Base-by-base conservation (phyloP, 1,140 invertebrate species). In the Neodiprion pinetum region DNA sequence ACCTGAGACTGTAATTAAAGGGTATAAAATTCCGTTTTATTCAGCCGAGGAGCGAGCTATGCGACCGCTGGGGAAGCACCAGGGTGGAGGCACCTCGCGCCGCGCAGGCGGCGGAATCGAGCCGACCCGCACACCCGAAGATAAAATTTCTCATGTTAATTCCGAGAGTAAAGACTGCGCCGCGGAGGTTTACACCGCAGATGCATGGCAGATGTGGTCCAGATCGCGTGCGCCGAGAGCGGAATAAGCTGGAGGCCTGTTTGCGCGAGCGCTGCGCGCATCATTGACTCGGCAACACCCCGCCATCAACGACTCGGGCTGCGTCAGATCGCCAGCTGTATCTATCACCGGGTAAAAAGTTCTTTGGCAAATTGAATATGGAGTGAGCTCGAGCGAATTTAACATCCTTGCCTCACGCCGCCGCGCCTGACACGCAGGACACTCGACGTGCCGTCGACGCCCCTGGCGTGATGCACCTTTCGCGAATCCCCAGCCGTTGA, bases 261-360 rank as follows among this genome's bases (percentile, higher is more conserved):
- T 70, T 0, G 68, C 5, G 23, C 28, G 68, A 14, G 28, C 14
- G 68, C 14, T 70, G 12, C 68, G 12, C 48, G 48, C 5, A 40
- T 71, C 70, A 71, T 61, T 40, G 70, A 5, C 70, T 23, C 21
- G 70, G 70, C 23, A 71, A 23, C 48, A 71, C 40, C 70, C 70
- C 48, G 48, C 70, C 48, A 71, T 71, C 70, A 71, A 71, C 70
- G 11, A 49, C 70, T 71, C 70, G 48, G 48, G 0, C 68, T 28
- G 12, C 14, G 9, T 28, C 68, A 40, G 68, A 70, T 70, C 23
- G 28, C 4, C 68, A 28, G 14, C 28, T 12, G 28, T 28, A 21
- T 21, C 17, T 21, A 21, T 21, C 17, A 40, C 12, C 12, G 68
- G 14, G 14, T 28, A 28, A 70, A 70, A 70, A 70, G 28, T 70